Percentiles rank a stretch among this genome's conserved stretches.
Conservation (phyloP, 2,113 vertebrate species). For the Colistium nudipinnis region DNA sequence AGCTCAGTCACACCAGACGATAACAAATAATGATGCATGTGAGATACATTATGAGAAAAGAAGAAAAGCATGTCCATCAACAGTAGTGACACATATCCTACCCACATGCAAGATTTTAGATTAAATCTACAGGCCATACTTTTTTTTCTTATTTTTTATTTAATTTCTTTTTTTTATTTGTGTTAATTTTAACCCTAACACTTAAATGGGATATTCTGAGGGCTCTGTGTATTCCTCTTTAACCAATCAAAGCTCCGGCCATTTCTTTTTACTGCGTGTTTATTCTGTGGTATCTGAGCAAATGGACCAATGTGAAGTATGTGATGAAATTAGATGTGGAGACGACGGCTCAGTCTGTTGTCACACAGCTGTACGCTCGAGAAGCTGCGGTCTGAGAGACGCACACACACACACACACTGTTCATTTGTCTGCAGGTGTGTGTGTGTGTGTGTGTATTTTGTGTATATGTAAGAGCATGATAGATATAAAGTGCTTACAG, state of each 20-base stretch:
- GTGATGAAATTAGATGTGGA: conserved; percentile 74
- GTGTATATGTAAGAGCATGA: conserved; percentile 16
- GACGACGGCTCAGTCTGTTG: conserved; percentile 68
- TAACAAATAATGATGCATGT: conserved; percentile 14
- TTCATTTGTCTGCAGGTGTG: conserved; percentile 63
- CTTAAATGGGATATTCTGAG: conserved; percentile 31
- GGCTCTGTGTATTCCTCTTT: conserved; percentile 53
- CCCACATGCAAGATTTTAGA: background rate
- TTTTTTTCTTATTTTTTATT: conserved; percentile 25
- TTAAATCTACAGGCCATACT: conserved; percentile 17
- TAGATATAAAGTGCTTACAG: conserved; percentile 35
- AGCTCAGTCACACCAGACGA: conserved; percentile 38
- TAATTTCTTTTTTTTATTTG: conserved; percentile 8
- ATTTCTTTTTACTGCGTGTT: conserved; percentile 61
- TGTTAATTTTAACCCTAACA: conserved; percentile 20
- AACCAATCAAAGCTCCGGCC: conserved; percentile 52
- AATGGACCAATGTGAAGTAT: conserved; percentile 66
- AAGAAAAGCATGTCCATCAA: conserved; percentile 1
- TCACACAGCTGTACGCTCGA: conserved; percentile 70
- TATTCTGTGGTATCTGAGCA: conserved; percentile 63
- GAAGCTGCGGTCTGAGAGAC: conserved; percentile 58
- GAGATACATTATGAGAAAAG: conserved; percentile 15
- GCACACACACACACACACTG: conserved; percentile 16
- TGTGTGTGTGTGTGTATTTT: conserved; percentile 22
- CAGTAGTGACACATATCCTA: background rate